Evolutionary conservation across 2,113 vertebrate species (phyloP).

Genomic region (Myrmophylax atrothorax): DNA sequence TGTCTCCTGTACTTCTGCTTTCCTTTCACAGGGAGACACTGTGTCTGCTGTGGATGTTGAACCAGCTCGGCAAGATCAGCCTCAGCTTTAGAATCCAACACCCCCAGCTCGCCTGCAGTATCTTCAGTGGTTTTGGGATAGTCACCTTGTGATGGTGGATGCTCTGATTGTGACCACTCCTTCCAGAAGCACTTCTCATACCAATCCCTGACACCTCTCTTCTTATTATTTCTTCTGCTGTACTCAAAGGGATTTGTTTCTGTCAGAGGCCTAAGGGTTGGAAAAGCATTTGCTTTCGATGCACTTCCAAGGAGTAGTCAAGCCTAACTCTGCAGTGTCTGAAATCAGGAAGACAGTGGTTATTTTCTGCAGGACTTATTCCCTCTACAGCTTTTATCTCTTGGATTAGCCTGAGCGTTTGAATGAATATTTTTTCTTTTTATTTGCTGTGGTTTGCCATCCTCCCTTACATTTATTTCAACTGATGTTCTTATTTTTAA

Average conservation of each 20-base stretch:
- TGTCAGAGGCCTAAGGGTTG: not conserved
- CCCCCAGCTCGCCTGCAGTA: fast-evolving
- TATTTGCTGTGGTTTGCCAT: not conserved
- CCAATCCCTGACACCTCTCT: not conserved
- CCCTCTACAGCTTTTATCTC: not conserved
- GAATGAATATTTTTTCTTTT: not conserved
- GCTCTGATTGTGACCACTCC: not conserved
- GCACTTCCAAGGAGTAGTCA: not conserved
- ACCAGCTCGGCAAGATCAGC: not conserved
- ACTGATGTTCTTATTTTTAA: not conserved
- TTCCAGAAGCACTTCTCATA: not conserved
- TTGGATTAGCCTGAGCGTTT: not conserved
- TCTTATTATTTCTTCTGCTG: not conserved
- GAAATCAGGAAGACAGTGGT: not conserved
- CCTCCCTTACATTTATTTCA: not conserved
- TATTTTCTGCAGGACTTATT: not conserved
- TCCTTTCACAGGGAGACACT: not conserved
- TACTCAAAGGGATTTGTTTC: not conserved
- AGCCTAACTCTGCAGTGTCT: not conserved
- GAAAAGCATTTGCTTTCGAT: not conserved
- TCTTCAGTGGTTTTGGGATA: not conserved
- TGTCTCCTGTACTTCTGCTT: not conserved
- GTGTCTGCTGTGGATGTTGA: not conserved
- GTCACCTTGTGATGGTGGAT: not conserved
- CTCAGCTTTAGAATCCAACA: fast-evolving